phyloP scores from a whole-genome alignment of 2,797 vertebrate genomes.

The Craterocephalus amniculus region DNA sequence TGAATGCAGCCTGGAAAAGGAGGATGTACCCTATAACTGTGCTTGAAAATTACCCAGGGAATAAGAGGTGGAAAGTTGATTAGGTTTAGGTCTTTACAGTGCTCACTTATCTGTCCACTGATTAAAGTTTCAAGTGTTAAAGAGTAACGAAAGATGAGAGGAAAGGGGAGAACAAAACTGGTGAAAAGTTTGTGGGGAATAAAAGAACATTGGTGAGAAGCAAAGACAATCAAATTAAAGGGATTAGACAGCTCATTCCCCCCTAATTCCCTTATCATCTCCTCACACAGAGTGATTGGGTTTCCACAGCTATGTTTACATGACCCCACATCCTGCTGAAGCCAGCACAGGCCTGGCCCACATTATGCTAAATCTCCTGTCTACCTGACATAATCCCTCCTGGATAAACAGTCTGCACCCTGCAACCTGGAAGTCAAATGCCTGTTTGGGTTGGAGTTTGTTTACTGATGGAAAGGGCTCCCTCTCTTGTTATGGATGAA shows the following conservation, averaged over 20 bases:
- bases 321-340: slow-evolving; percentile 68
- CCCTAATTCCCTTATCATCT: slow-evolving; percentile 83
- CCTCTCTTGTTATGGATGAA: neutral
- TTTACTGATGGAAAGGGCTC: slow-evolving; percentile 21
- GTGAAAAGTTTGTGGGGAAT: slow-evolving; percentile 14
- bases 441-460: slow-evolving; percentile 1
- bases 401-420: slow-evolving; percentile 48
- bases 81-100: neutral
- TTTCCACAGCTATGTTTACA: slow-evolving; percentile 80
- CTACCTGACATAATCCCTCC: slow-evolving; percentile 81
- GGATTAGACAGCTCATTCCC: slow-evolving; percentile 82
- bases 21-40: neutral
- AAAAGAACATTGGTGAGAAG: slow-evolving; percentile 51
- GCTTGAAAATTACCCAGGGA: no score
- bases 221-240: slow-evolving; percentile 79
- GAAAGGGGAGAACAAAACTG: neutral
- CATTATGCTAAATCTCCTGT: slow-evolving; percentile 79
- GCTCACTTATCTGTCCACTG: neutral
- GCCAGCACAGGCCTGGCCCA: slow-evolving; percentile 76
- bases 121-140: neutral
- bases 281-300: slow-evolving; percentile 79
- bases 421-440: slow-evolving; percentile 33
- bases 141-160: neutral
- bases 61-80: neutral
- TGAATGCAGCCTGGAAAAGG: neutral